Conservation (phyloP, 1,140 invertebrate genomes). For the Pachyrhynchus sulphureomaculatus region DNA sequence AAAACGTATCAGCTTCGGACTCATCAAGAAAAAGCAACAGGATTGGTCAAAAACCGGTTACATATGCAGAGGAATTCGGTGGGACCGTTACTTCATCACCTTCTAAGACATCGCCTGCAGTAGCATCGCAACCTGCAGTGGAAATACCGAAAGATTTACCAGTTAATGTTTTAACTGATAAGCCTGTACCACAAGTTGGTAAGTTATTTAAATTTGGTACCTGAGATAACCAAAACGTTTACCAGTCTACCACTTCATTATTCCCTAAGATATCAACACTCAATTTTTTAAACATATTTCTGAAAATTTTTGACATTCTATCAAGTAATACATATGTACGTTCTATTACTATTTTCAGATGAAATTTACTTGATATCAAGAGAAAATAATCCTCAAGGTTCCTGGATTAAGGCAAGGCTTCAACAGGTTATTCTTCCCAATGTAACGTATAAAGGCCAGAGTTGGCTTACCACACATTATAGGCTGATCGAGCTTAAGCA, state of each 20-base stretch:
- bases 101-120: background rate
- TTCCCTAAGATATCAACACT: no score
- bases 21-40: constrained; percentile 31
- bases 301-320: no score
- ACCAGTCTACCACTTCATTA: no score
- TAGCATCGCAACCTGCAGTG: background rate
- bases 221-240: no score
- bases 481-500: constrained; percentile 55
- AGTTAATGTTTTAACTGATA: constrained; percentile 26
- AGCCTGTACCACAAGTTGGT: constrained; percentile 48
- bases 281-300: no score
- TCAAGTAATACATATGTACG: no score
- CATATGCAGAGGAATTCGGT: constrained; percentile 38
- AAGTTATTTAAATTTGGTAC: constrained; percentile 29
- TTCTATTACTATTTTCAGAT: constrained; percentile 40
- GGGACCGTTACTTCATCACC: constrained; percentile 38
- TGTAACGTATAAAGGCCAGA: constrained; percentile 36
- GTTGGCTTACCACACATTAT: constrained; percentile 48
- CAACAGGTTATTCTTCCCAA: constrained; percentile 38
- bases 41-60: constrained; percentile 39
- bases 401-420: constrained; percentile 50
- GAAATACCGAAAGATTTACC: constrained; percentile 38
- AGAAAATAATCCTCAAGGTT: constrained; percentile 48
- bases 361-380: constrained; percentile 49
- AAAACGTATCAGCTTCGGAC: no score